These are phyloP conservation scores for Grallaria varia DNA, from an alignment of 2,113 vertebrate species.

Conservation along the genomic window DNA sequence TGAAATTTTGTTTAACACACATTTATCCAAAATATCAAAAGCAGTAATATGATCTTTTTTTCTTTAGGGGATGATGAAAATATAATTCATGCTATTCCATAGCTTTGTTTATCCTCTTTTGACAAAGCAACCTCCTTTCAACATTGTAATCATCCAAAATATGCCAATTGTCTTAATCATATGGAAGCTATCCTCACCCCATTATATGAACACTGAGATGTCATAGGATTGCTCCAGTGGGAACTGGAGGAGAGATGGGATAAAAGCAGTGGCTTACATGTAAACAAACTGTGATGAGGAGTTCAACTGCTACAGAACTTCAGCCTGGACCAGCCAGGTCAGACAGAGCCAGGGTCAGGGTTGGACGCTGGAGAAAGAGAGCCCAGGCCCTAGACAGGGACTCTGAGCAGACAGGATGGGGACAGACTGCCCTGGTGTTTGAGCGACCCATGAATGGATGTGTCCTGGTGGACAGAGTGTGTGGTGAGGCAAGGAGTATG, in stretches of 20 bases:
- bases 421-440: not conserved
- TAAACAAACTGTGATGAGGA: fast-evolving
- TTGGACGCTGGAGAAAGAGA: not conserved
- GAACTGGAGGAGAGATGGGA: not conserved
- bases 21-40: not conserved
- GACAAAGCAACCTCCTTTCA: not conserved
- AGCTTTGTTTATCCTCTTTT: not conserved
- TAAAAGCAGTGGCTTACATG: not conserved
- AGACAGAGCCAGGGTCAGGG: not conserved
- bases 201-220: not conserved
- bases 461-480: not conserved
- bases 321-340: not conserved
- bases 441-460: fast-evolving
- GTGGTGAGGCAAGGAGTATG: not conserved
- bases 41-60: not conserved
- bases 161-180: not conserved
- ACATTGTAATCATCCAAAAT: not conserved
- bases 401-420: fast-evolving
- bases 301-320: not conserved
- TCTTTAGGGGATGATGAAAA: not conserved
- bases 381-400: not conserved
- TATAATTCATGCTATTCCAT: not conserved
- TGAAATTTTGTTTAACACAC: not conserved
- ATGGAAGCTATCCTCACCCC: not conserved
- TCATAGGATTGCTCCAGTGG: not conserved